Percentiles rank a stretch among this genome's conserved stretches.
Conservation (phyloP, 2,888 invertebrate genomes). For the Drosophila atripex region DNA sequence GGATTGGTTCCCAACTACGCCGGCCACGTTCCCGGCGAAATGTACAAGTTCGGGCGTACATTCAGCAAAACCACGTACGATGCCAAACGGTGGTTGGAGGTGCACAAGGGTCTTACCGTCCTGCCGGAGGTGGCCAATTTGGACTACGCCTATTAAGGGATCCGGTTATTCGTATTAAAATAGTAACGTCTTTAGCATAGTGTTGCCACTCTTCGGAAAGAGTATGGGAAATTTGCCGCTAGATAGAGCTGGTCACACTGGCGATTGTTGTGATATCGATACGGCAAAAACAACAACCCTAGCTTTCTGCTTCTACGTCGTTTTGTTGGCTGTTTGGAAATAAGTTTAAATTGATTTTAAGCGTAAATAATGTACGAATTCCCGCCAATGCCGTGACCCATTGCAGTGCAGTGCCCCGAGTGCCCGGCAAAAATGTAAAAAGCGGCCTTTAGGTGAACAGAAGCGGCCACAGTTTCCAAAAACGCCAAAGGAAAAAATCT, state of each 20-base stretch:
- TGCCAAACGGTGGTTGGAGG: slow-evolving; percentile 89
- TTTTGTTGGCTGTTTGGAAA: slow-evolving; percentile 52
- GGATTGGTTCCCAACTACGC: slow-evolving; percentile 91
- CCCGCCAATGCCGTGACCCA: slow-evolving; percentile 52
- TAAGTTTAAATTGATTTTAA: slow-evolving; percentile 57
- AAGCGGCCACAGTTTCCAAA: slow-evolving; percentile 55
- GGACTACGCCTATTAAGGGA: slow-evolving; percentile 54
- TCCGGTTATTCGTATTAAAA: slow-evolving; percentile 1
- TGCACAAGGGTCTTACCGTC: slow-evolving; percentile 67
- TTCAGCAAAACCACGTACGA: slow-evolving; percentile 90
- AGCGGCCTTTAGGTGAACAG: slow-evolving; percentile 25
- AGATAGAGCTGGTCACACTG: slow-evolving; percentile 11
- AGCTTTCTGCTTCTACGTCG: slow-evolving; percentile 69
- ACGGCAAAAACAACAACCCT: slow-evolving; percentile 29
- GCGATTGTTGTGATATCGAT: slow-evolving; percentile 25
- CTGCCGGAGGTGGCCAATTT: slow-evolving; percentile 68
- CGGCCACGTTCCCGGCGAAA: slow-evolving; percentile 90
- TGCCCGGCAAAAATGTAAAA: slow-evolving; percentile 59
- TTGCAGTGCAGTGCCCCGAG: slow-evolving; percentile 56
- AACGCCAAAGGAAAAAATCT: slow-evolving; percentile 73
- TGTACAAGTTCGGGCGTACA: slow-evolving; percentile 90
- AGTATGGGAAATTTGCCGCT: background rate
- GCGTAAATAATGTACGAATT: slow-evolving; percentile 47
- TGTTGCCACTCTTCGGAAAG: background rate
- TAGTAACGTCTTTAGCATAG: background rate